Base-by-base conservation (phyloP, 2,888 invertebrate genomes). In the Halictus quadricinctus region DNA sequence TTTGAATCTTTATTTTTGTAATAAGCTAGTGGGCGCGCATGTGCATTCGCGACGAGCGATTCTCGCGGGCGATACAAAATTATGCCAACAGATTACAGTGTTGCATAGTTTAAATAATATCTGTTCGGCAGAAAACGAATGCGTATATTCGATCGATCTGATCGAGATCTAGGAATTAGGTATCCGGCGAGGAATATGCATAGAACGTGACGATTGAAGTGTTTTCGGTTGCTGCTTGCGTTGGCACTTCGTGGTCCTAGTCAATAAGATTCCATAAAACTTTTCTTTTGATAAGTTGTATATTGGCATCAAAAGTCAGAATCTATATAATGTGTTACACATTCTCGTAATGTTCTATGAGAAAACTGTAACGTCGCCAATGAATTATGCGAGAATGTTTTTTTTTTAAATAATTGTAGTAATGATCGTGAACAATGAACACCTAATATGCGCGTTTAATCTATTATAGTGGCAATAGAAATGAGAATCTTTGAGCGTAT, bases 271-370 rank as follows among this genome's bases (percentile, higher is more conserved):
- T 76, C 58, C 54, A 72, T 75, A 80, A 75, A 75, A 80, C 64
- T 58, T 82, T 80, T 78, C 78, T 87, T 85, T 69, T 13, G 78
- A 86, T 54, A 79, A 83, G 69, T 81, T 72, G 85, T 88, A 89
- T 90, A 88, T 90, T 85, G 86, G 88, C 91, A 91, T 91, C 87
- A 87, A 90, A 91, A 89, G 87, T 90, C 86, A 89, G 88, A 87
- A 88, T 89, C 83, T 88, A 88, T 88, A 88, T 86, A 87, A 89
- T 80, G 85, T 72, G 82, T 86, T 86, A 79, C 83, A 83, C 41
- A 66, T 73, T 70, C 48, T 50, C 54, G 66, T 12, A 75, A 72
- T 72, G 36, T 77, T 66, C 72, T 13, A 76, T 46, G 66, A 70
- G 36, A 29, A 72, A 81, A 83, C n/a, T 12, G 29, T 69, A 64